Conservation (phyloP, 1,140 invertebrate species). For the Brachionus plicatilis region DNA sequence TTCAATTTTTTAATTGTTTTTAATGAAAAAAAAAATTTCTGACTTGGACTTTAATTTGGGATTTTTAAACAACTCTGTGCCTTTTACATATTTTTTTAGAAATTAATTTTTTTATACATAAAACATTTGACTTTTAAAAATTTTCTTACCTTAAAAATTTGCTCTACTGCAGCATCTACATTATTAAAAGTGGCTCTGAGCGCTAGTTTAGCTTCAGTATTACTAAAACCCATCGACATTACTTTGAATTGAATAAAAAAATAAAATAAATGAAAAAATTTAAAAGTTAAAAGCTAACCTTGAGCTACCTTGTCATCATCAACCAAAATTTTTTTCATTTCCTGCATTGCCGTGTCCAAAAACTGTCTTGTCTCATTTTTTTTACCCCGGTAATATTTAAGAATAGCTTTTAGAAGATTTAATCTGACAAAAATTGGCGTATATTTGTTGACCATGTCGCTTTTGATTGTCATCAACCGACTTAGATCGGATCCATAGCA, state of each 20-base stretch:
- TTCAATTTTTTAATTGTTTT: too few species aligned
- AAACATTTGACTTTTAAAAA: too few species aligned
- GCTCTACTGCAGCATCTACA: slow-evolving; percentile 15
- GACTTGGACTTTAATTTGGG: neutral
- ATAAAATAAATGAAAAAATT: neutral
- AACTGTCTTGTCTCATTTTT: neutral
- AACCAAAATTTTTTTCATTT: slow-evolving; percentile 29
- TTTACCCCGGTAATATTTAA: slow-evolving; percentile 21
- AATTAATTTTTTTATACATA: too few species aligned
- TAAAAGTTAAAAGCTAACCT: neutral
- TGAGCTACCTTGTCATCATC: slow-evolving; percentile 34
- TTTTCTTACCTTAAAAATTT: slow-evolving; percentile 32
- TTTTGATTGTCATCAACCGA: slow-evolving; percentile 64
- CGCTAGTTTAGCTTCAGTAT: slow-evolving; percentile 20
- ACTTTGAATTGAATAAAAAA: neutral
- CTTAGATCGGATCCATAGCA: slow-evolving; percentile 69
- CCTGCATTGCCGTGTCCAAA: neutral
- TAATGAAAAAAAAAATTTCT: neutral
- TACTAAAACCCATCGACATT: slow-evolving; percentile 23
- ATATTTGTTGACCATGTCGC: neutral
- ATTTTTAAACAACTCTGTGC: too few species aligned
- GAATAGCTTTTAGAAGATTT: slow-evolving; percentile 1
- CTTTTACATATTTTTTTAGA: too few species aligned
- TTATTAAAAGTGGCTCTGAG: slow-evolving; percentile 11
- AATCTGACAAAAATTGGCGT: slow-evolving; percentile 24